Evolutionary conservation across 2,113 vertebrate species (phyloP), one percentile per base, ranked within the genome.

Genomic region (Choloepus hoffmanni): DNA sequence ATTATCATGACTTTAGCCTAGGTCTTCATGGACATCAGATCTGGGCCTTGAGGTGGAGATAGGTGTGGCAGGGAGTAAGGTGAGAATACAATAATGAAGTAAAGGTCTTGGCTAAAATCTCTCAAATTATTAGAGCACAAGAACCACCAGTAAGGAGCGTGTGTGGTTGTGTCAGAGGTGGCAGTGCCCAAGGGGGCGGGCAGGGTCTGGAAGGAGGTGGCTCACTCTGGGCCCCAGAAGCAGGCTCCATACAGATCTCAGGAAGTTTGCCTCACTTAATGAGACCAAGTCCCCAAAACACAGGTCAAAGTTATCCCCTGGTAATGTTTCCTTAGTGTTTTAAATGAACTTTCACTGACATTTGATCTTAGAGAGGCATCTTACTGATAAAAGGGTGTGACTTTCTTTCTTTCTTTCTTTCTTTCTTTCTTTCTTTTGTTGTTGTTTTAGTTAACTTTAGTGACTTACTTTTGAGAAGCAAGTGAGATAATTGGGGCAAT

Each of bases 261-360:
- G 85, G 30, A 36, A 14, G 28, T 28, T 33, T 43, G 5, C 30
- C 40, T 95, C 72, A n/a, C 45, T 28, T 12, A 77, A 24, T 43
- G 53, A 82, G 18, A 9, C 45, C 67, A 55, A 16, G 23, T 55
- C 15, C 73, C 67, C 26, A 15, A 74, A 82, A 85, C 43, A 6
- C 48, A 91, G 86, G 28, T 81, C 81, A 63, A 58, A 63, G 36
- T 70, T 89, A 76, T 55, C 26, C 50, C 63, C 91, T 48, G 67
- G 50, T 67, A 74, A 79, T 43, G 28, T 45, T 53, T 24, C 40
- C 83, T 55, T 84, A 5, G n/a, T 72, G 30, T 92, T 95, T 95
- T 87, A 91, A 93, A 84, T 96, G 21, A 94, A 45, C 67, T 55
- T 89, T 55, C 7, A 73, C 68, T 84, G 70, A 40, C 76, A 89